Evolutionary conservation across 2,888 invertebrate genomes (phyloP).

Genomic region (Andrena fulva): DNA sequence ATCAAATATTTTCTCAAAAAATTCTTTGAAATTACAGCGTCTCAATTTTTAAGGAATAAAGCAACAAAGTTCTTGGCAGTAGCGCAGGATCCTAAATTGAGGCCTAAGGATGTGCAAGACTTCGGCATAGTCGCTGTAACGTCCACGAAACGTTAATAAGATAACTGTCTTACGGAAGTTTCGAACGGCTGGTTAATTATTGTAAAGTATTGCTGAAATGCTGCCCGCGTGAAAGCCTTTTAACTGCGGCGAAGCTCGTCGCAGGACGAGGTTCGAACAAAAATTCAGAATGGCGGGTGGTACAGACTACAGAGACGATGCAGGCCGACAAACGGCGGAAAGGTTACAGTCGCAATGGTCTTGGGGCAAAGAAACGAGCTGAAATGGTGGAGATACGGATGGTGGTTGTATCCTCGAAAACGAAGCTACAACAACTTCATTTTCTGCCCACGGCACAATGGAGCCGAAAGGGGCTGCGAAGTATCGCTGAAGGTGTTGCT

Average conservation of each 20-base stretch:
- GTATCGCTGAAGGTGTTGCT: neutral
- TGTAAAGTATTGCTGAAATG: constrained; percentile 34
- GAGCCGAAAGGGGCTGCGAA: neutral
- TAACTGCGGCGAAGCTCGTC: constrained; percentile 15
- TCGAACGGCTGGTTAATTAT: neutral
- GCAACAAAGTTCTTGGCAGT: too few species aligned
- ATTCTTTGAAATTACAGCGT: neutral
- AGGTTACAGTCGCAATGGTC: constrained; percentile 42
- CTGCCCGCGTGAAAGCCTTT: constrained; percentile 14
- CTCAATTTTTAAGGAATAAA: neutral
- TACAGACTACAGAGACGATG: constrained; percentile 49
- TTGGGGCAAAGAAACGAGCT: constrained; percentile 18
- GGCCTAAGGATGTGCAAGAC: neutral
- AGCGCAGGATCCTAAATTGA: too few species aligned
- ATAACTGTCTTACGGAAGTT: constrained; percentile 1
- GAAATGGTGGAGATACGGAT: constrained; percentile 28
- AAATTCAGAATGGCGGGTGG: constrained; percentile 28
- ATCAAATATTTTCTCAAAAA: too few species aligned
- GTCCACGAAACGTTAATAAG: neutral
- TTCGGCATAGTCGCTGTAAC: neutral
- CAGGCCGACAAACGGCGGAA: constrained; percentile 31
- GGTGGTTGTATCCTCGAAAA: constrained; percentile 16
- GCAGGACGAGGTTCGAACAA: constrained; percentile 21
- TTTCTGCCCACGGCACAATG: neutral
- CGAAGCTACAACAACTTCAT: constrained; percentile 20